These are phyloP conservation scores for Harpegnathos saltator DNA, from an alignment of 1,140 invertebrate genomes.

Conservation along the genomic window DNA sequence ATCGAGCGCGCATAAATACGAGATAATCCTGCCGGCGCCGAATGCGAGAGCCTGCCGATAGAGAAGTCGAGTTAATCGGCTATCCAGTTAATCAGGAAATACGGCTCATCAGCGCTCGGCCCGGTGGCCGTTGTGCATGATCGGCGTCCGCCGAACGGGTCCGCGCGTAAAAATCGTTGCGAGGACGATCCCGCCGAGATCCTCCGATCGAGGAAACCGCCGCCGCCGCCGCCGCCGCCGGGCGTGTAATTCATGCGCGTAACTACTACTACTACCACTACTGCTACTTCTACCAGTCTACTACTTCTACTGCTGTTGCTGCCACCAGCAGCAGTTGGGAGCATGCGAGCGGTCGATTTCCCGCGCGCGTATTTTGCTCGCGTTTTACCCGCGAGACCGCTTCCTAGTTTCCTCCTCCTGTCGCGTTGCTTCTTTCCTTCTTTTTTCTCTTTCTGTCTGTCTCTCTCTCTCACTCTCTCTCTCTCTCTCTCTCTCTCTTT, in stretches of 20 bases:
- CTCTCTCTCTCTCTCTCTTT: conserved; percentile 9
- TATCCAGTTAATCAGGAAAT: neutral
- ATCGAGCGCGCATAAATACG: conserved; percentile 17
- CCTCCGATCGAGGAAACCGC: conserved; percentile 68
- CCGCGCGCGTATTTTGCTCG: conserved; percentile 68
- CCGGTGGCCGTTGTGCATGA: neutral
- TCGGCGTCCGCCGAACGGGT: conserved; percentile 16
- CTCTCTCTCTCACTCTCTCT: too few relatives aligned
- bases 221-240: conserved; percentile 40
- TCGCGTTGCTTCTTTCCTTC: too few relatives aligned
- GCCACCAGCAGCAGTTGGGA: conserved; percentile 28
- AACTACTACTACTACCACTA: too few relatives aligned
- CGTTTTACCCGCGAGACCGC: conserved; percentile 64
- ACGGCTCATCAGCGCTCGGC: conserved; percentile 11
- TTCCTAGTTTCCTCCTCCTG: conserved; percentile 78
- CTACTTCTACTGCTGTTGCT: too few relatives aligned
- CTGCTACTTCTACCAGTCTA: too few relatives aligned
- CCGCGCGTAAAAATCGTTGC: conserved; percentile 32
- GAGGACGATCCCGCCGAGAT: conserved; percentile 23
- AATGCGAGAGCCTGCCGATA: neutral
- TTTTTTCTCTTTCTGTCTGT: too few relatives aligned
- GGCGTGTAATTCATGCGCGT: conserved; percentile 20
- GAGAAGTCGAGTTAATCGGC: conserved; percentile 18
- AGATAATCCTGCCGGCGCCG: neutral
- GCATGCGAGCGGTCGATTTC: conserved; percentile 44